A percentile compares a stretch with the other conserved stretches of the same genome.
Evolutionary conservation across 2,888 invertebrate species (phyloP).

Genomic region (Corbicula japonica): DNA sequence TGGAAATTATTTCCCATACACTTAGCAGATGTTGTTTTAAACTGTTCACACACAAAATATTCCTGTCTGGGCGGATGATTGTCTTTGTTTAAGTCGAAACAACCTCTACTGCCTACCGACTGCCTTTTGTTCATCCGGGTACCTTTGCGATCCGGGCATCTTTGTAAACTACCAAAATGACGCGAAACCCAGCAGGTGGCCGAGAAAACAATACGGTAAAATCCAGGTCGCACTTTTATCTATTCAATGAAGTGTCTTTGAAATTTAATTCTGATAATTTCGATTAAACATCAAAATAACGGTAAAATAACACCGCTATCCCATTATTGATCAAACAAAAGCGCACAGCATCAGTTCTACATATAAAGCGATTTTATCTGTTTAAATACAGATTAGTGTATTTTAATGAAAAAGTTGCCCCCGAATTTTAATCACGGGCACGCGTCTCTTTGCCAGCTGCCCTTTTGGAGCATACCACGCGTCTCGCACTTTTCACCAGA

Average conservation of each 20-base stretch:
- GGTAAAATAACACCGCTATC: slow-evolving; percentile 25
- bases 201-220: slow-evolving; percentile 26
- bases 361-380: slow-evolving; percentile 26
- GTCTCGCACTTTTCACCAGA: too few relatives aligned
- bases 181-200: slow-evolving; percentile 46
- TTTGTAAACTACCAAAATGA: slow-evolving; percentile 33
- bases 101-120: slow-evolving; percentile 8
- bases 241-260: slow-evolving; percentile 35
- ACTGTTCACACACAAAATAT: background rate
- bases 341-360: slow-evolving; percentile 12
- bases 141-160: slow-evolving; percentile 35
- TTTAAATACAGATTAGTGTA: slow-evolving; percentile 1
- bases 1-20: too few relatives aligned
- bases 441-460: slow-evolving; percentile 33
- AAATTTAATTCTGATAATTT: slow-evolving; percentile 26
- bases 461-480: slow-evolving; percentile 7
- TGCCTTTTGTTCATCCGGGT: slow-evolving; percentile 18
- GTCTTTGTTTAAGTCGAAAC: slow-evolving; percentile 20
- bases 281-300: slow-evolving; percentile 40
- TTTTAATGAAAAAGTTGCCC: slow-evolving; percentile 15
- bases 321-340: slow-evolving; percentile 33
- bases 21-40: slow-evolving; percentile 9
- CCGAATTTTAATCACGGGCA: slow-evolving; percentile 29
- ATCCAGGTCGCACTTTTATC: slow-evolving; percentile 19
- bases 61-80: background rate